Conservation (phyloP, 2,888 invertebrate species). For the Drosophila austrosaltans region DNA sequence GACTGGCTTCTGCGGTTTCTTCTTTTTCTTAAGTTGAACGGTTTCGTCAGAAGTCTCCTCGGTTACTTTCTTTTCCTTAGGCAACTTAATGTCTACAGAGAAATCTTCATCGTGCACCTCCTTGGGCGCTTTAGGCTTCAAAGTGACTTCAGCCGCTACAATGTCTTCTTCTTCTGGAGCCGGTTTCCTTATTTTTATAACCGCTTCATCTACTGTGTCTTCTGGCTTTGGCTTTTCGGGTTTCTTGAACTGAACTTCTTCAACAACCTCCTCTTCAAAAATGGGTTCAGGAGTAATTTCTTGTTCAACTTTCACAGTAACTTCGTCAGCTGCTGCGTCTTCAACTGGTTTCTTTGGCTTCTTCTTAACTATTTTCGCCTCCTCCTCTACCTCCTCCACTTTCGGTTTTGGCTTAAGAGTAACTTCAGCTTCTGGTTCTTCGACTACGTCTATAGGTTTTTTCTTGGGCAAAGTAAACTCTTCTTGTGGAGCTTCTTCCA, state of each 20-base stretch:
- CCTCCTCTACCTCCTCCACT: conserved; percentile 68
- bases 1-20: conserved; percentile 67
- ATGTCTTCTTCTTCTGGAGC: conserved; percentile 76
- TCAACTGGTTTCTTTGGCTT: conserved; percentile 73
- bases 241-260: conserved; percentile 68
- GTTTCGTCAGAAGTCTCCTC: conserved; percentile 81
- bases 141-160: conserved; percentile 80
- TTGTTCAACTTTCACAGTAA: conserved; percentile 77
- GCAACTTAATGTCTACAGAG: conserved; percentile 77
- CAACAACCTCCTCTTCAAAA: conserved; percentile 69
- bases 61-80: conserved; percentile 73
- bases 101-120: conserved; percentile 80
- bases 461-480: conserved; percentile 67
- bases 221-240: conserved; percentile 59
- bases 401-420: conserved; percentile 68
- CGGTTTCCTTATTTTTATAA: conserved; percentile 77
- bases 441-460: conserved; percentile 55
- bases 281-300: conserved; percentile 64
- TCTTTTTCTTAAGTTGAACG: conserved; percentile 81
- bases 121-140: conserved; percentile 80
- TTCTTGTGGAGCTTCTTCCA: conserved; percentile 44
- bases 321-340: conserved; percentile 72
- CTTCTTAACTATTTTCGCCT: conserved; percentile 75
- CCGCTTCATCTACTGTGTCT: conserved; percentile 74
- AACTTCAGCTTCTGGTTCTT: conserved; percentile 75